A percentile compares a stretch with the other conserved stretches of the same genome.
phyloP scores from a whole-genome alignment of 92 coral and sea anemone genomes.

The Nematostella vectensis region DNA sequence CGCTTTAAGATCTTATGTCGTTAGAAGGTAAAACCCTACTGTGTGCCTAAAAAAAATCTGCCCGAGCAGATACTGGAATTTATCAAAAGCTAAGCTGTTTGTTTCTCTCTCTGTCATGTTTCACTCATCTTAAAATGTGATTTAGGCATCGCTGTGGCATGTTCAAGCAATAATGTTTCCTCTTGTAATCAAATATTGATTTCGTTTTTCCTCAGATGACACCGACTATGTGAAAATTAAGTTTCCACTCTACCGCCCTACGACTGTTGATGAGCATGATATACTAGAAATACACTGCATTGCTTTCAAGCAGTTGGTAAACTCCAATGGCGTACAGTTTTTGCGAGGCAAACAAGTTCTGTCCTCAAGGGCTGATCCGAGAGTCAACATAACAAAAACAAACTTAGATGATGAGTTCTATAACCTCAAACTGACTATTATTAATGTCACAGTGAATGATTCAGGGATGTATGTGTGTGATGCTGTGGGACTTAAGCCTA shows the following conservation, averaged over 20 bases:
- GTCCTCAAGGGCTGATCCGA: background rate
- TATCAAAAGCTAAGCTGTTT: too few relatives aligned
- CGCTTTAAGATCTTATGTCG: too few relatives aligned
- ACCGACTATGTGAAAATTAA: conserved; percentile 4
- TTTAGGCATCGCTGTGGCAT: too few relatives aligned
- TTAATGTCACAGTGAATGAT: background rate
- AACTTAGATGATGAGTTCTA: background rate
- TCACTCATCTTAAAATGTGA: too few relatives aligned
- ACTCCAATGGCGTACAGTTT: background rate
- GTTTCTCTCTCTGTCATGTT: too few relatives aligned
- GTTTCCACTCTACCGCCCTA: background rate
- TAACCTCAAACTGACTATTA: background rate
- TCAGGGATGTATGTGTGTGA: conserved; percentile 1
- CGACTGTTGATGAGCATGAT: background rate
- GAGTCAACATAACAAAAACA: background rate
- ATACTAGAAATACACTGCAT: background rate
- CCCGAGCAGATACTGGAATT: too few relatives aligned
- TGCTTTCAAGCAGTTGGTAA: background rate
- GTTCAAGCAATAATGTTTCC: too few relatives aligned
- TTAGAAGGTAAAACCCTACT: too few relatives aligned
- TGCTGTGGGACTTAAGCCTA: background rate
- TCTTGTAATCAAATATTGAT: too few relatives aligned
- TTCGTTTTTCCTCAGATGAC: conserved; percentile 6
- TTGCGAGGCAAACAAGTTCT: background rate
- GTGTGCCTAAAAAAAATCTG: too few relatives aligned